phyloP scores from a whole-genome alignment of 2,113 vertebrate species.

The Cairina moschata region DNA sequence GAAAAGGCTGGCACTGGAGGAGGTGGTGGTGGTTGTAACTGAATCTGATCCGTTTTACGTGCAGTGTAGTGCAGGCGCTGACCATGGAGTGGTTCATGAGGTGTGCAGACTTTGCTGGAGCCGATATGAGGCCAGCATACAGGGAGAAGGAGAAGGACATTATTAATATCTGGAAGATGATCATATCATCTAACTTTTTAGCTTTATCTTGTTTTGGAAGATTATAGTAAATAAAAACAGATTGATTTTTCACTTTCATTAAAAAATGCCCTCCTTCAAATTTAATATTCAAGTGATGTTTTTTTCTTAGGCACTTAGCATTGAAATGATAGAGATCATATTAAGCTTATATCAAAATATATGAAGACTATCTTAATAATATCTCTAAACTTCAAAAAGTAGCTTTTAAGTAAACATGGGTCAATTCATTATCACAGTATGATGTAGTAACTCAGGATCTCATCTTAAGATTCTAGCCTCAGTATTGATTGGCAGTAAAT shows the following conservation, averaged over 20 bases:
- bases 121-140: fast-evolving
- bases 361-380: not conserved
- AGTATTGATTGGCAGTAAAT: not conserved
- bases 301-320: not conserved
- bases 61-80: not conserved
- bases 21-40: not conserved
- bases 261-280: not conserved
- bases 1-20: not conserved
- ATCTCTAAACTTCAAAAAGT: fast-evolving
- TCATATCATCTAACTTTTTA: not conserved
- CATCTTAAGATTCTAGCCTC: not conserved
- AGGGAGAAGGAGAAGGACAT: not conserved
- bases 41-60: fast-evolving
- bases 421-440: not conserved
- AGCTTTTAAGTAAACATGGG: not conserved
- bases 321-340: not conserved
- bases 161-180: not conserved
- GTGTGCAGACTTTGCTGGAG: not conserved
- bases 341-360: not conserved
- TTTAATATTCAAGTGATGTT: not conserved
- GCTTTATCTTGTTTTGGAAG: not conserved
- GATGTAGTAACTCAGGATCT: not conserved
- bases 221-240: not conserved
- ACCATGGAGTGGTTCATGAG: fast-evolving
- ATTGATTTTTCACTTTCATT: not conserved